Conservation (phyloP, 2,797 vertebrate species). For the Heliangelus exortis region DNA sequence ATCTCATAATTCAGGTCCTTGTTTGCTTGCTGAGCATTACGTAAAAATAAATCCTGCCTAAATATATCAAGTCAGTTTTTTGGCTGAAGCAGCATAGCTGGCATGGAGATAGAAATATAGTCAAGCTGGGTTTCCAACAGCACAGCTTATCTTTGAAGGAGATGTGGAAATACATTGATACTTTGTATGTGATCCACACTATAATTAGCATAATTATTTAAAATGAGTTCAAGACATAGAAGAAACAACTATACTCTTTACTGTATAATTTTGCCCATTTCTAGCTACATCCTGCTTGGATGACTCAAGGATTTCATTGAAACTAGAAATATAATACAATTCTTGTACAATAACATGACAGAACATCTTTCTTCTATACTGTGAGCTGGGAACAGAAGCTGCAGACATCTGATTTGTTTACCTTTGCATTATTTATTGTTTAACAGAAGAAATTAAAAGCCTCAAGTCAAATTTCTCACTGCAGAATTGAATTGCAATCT, state of each 20-base stretch:
- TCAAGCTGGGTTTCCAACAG: background rate
- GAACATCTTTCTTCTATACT: background rate
- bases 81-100: background rate
- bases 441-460: constrained; percentile 28
- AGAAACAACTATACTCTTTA: background rate
- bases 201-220: background rate
- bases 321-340: background rate
- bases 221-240: background rate
- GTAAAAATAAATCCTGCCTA: background rate
- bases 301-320: background rate
- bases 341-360: background rate
- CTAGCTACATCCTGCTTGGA: background rate
- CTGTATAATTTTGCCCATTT: background rate
- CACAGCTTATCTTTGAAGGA: background rate
- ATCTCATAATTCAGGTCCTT: background rate
- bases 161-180: background rate
- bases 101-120: background rate
- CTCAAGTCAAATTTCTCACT: background rate
- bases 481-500: background rate
- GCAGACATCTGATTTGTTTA: background rate
- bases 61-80: background rate
- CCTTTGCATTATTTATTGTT: background rate
- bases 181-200: background rate
- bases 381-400: background rate
- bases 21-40: background rate